Evolutionary conservation across 2,113 vertebrate genomes (phyloP).

Genomic region (Mesocricetus auratus): DNA sequence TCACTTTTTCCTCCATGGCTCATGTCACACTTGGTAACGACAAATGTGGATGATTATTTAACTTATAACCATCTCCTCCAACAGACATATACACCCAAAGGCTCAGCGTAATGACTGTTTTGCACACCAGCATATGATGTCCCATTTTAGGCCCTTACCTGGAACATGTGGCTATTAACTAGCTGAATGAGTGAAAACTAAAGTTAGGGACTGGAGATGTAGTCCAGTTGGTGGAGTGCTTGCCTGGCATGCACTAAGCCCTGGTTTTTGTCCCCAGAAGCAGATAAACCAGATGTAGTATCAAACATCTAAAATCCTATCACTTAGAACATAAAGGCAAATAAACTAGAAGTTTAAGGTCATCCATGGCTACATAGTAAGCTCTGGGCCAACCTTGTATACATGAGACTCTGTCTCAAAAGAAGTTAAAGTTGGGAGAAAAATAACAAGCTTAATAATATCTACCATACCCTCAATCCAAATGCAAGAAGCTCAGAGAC

Average conservation of each 20-base stretch:
- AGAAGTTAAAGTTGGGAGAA: background rate
- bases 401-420: background rate
- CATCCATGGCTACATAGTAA: background rate
- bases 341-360: background rate
- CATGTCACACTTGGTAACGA: background rate
- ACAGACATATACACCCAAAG: background rate
- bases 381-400: background rate
- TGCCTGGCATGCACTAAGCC: background rate
- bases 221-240: background rate
- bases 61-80: background rate
- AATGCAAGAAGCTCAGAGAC: background rate
- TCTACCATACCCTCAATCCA: background rate
- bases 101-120: background rate
- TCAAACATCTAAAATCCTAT: background rate
- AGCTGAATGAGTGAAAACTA: background rate
- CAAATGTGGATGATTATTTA: background rate
- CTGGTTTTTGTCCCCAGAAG: background rate
- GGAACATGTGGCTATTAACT: background rate
- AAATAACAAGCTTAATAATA: background rate
- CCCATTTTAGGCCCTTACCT: background rate
- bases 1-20: background rate
- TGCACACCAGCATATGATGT: accelerated
- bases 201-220: background rate
- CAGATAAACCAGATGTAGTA: no score
- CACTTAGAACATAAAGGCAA: background rate